These are phyloP conservation scores for Cynopterus sphinx DNA, from an alignment of 2,797 vertebrate genomes.

Conservation along the genomic window DNA sequence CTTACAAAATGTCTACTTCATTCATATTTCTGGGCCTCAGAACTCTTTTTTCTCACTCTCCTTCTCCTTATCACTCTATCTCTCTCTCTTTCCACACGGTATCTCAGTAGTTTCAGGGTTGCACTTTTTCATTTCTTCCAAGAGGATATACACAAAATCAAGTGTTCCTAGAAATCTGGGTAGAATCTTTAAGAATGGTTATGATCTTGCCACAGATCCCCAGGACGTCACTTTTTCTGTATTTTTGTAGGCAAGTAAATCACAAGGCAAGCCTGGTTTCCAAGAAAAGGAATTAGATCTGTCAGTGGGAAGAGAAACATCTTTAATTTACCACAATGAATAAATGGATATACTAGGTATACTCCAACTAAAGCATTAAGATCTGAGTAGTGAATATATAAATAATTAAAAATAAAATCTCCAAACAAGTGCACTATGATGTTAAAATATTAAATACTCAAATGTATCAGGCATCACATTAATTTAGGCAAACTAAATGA, in stretches of 20 bases:
- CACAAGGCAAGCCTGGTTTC: background rate
- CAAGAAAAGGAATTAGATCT: background rate
- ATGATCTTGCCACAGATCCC: no score
- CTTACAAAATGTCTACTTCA: background rate
- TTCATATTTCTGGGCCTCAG: background rate
- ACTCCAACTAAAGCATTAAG: background rate
- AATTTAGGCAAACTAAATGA: background rate
- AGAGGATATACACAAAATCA: background rate
- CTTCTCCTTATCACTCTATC: no score
- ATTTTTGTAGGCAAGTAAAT: background rate
- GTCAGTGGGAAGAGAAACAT: background rate
- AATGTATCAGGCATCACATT: background rate
- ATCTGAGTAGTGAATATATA: background rate
- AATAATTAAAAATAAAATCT: conserved; percentile 11
- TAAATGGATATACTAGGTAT: background rate
- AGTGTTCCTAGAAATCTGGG: background rate
- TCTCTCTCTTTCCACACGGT: background rate
- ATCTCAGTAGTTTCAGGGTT: background rate
- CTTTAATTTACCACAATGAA: background rate
- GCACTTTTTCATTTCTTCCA: background rate
- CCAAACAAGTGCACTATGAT: background rate
- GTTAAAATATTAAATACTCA: background rate
- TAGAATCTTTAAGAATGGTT: background rate
- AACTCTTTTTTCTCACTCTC: background rate
- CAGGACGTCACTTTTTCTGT: background rate